Evolutionary conservation across 1,140 invertebrate species (phyloP), one percentile per base, ranked within the genome.

Genomic region (Hyphantria cunea): DNA sequence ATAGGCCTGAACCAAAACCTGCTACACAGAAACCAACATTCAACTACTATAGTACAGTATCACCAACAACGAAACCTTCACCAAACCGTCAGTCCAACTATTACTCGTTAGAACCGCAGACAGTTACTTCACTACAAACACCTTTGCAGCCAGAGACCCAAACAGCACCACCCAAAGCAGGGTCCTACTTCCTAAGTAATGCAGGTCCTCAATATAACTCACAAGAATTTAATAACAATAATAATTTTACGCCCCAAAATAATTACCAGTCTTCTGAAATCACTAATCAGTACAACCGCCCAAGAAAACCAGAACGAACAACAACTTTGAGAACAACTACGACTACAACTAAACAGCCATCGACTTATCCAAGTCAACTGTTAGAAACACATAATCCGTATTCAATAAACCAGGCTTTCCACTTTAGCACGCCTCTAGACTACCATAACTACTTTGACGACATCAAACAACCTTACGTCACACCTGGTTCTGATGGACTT

Each of bases 301-400:
- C 69, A 33, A 64, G 33, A n/a, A 54, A 62, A 31, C 48, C 31
- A 64, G 63, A 56, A 41, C 68, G 66, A 14, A 53, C 64, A 11
- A 77, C 56, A 55, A 70, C 56, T 12, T 14, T 66, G 44, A 61
- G 63, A 59, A 71, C 77, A 6, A 76, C 82, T 8, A 77, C 74
- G 0, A 59, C 82, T 8, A 79, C 80, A 6, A 78, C 72, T 25
- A 83, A 74, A 54, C 59, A 66, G 51, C 68, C 80, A 7, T 78
- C 89, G 7, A 88, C 81, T 6, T 80, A 81, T 53, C 68, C 82
- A 0, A 83, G 76, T 67, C 79, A 85, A 64, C 55, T 91, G 50
- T 60, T 90, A 34, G 84, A 90, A 72, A 86, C 89, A 6, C 89
- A 92, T 31, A 91, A 92, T 71, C 87, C 89, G 5, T 91, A 87